Evolutionary conservation across 2,113 vertebrate species (phyloP).

Genomic region (Isurus oxyrinchus): DNA sequence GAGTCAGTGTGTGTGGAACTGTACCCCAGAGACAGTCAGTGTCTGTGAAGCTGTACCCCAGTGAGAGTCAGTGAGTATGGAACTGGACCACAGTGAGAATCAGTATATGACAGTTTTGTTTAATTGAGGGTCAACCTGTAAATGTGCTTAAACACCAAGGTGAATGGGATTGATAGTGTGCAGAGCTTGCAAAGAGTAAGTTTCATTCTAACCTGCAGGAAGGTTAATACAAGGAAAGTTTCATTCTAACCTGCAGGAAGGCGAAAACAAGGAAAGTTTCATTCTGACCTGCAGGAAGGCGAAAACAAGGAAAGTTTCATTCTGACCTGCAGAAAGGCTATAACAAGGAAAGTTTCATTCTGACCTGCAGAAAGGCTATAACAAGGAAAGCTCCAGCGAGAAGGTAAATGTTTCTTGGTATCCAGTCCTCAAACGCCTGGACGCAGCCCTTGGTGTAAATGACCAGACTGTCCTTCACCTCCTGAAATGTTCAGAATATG

Average conservation of each 20-base stretch:
- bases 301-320: constrained; percentile 66
- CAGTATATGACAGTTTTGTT: no score
- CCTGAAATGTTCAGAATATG: no score
- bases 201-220: constrained; percentile 68
- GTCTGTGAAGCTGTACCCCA: no score
- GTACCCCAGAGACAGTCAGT: no score
- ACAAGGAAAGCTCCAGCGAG: constrained; percentile 79
- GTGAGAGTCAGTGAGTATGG: no score
- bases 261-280: no score
- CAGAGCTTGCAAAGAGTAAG: neutral
- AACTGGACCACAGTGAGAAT: no score
- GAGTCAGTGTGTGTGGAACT: no score
- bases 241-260: constrained; percentile 68
- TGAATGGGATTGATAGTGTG: neutral
- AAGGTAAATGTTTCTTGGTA: constrained; percentile 82
- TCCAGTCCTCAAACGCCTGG: constrained; percentile 77
- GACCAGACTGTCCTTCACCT: constrained; percentile 6
- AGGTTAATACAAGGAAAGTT: constrained; percentile 78
- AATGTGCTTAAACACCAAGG: neutral
- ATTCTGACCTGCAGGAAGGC: no score
- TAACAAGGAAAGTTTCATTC: constrained; percentile 68
- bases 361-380: constrained; percentile 81
- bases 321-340: constrained; percentile 80
- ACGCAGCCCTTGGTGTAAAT: constrained; percentile 85
- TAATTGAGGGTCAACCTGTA: neutral